Evolutionary conservation across 2,888 invertebrate species (phyloP).

Genomic region (Magallana nippona): DNA sequence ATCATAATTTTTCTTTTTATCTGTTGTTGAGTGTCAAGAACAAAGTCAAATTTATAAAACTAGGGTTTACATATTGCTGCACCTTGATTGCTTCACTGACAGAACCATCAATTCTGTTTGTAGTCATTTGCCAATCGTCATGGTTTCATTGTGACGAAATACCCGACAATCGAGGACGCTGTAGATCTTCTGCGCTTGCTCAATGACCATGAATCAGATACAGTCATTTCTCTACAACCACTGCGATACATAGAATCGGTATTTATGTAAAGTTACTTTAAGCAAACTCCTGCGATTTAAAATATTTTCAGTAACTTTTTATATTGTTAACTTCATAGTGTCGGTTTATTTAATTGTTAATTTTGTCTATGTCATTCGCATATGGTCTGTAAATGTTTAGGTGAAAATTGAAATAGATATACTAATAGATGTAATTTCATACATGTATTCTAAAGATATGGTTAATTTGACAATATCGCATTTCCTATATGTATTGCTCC

Average conservation of each 20-base stretch:
- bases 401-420: no score
- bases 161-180: not conserved
- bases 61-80: no score
- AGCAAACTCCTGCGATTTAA: not conserved
- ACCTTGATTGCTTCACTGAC: no score
- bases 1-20: no score
- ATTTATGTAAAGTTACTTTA: not conserved
- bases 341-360: no score
- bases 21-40: no score
- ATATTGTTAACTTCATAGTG: not conserved
- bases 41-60: no score
- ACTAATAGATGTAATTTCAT: no score
- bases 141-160: slow-evolving; percentile 2
- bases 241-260: not conserved
- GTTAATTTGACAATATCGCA: no score
- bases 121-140: not conserved
- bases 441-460: no score
- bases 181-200: not conserved
- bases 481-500: not conserved
- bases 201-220: not conserved
- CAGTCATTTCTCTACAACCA: not conserved
- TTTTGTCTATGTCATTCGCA: no score
- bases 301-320: not conserved
- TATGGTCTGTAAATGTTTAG: no score
- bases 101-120: not conserved